Conservation (phyloP, 2,797 vertebrate species). For the Cuniculus paca region DNA sequence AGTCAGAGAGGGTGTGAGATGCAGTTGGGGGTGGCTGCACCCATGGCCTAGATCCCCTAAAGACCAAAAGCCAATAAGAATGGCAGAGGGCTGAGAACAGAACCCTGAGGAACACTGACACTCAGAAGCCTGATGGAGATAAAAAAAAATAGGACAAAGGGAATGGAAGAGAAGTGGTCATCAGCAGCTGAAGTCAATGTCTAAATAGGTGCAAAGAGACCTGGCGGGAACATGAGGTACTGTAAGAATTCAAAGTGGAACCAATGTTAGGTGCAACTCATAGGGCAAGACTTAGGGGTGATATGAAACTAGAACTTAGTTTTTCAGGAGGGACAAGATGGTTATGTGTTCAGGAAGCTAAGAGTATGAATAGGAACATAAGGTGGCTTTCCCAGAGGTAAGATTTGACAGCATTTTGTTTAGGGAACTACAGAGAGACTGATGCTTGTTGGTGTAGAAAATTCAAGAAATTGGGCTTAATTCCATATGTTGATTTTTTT, state of each 20-base stretch:
- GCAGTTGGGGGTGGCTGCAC: neutral
- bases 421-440: neutral
- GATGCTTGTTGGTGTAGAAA: neutral
- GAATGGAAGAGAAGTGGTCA: neutral
- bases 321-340: neutral
- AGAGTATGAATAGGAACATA: neutral
- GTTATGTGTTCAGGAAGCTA: neutral
- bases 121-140: neutral
- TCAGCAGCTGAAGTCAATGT: neutral
- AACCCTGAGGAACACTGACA: neutral
- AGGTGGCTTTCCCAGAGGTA: neutral
- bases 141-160: neutral
- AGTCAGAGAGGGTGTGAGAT: neutral
- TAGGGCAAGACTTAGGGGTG: neutral
- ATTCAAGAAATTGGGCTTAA: neutral
- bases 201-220: neutral
- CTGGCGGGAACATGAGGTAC: neutral
- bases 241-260: neutral
- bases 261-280: neutral
- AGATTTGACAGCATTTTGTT: neutral
- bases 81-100: neutral
- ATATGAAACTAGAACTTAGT: neutral
- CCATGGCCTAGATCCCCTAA: neutral
- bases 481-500: neutral
- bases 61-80: neutral